These are phyloP conservation scores for Gorsachius goisagi DNA, from an alignment of 2,113 vertebrate species.

Conservation along the genomic window DNA sequence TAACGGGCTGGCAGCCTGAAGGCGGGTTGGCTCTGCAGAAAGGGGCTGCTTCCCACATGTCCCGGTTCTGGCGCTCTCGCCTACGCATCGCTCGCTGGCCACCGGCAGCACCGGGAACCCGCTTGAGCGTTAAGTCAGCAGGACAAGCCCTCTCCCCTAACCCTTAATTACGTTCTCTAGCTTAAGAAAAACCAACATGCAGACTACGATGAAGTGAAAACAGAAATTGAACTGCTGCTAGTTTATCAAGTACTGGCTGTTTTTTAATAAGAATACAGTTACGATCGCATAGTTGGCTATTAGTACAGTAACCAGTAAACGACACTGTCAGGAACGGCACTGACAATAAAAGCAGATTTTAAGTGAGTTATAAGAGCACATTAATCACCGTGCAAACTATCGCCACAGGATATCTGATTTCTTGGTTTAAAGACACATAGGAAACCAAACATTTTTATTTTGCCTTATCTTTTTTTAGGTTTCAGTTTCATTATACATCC, in stretches of 20 bases:
- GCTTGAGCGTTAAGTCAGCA: background rate
- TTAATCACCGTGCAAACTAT: background rate
- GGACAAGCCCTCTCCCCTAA: background rate
- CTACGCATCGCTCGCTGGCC: background rate
- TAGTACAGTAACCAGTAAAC: background rate
- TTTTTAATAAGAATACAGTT: background rate
- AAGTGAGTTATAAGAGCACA: background rate
- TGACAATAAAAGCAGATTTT: background rate
- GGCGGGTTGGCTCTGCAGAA: background rate
- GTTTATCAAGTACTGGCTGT: background rate
- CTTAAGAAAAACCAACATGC: background rate
- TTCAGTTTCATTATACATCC: background rate
- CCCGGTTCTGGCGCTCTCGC: background rate
- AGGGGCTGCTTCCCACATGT: rapidly evolving
- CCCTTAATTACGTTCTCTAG: background rate
- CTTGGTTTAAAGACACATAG: background rate
- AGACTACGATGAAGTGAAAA: background rate
- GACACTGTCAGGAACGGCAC: background rate
- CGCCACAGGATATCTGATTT: background rate
- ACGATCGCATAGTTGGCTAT: background rate
- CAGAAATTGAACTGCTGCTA: background rate
- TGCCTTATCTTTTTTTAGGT: background rate
- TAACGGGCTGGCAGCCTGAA: background rate
- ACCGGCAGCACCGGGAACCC: background rate
- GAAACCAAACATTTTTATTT: background rate